phyloP scores from a whole-genome alignment of 2,113 vertebrate species.

The Rhinogobius similis region DNA sequence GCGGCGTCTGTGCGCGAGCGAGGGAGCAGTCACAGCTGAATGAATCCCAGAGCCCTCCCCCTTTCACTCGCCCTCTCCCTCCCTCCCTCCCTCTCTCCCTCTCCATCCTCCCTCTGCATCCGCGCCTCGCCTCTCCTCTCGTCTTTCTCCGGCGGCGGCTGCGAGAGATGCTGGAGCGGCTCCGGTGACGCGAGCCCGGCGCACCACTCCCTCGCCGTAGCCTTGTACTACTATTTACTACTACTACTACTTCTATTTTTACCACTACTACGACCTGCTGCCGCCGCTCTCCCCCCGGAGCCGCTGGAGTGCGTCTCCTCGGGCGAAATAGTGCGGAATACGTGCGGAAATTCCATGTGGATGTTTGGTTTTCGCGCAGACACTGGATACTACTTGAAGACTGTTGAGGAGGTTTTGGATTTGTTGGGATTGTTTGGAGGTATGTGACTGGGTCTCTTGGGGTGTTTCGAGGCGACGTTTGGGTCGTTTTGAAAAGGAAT shows the following conservation, averaged over 20 bases:
- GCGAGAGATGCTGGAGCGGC: conserved; percentile 36
- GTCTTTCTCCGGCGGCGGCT: conserved; percentile 23
- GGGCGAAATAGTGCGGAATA: conserved; percentile 45
- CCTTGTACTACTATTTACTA: conserved; percentile 34
- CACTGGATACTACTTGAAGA: conserved; percentile 22
- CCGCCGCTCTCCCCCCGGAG: conserved; percentile 1
- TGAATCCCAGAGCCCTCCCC: conserved; percentile 33
- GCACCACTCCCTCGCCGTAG: conserved; percentile 36
- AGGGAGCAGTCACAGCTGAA: conserved; percentile 43
- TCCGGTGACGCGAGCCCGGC: conserved; percentile 48
- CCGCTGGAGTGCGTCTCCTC: conserved; percentile 29
- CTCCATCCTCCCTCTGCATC: conserved; percentile 36
- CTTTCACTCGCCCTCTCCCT: conserved; percentile 61
- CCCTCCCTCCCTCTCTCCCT: conserved; percentile 53
- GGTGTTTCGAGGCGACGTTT: neutral
- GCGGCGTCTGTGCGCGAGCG: conserved; percentile 49
- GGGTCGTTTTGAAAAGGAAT: neutral
- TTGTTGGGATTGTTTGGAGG: conserved; percentile 28
- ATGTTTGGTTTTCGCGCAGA: neutral
- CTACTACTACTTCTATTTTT: conserved; percentile 10
- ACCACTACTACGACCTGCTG: conserved; percentile 13
- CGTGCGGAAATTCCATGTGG: conserved; percentile 23
- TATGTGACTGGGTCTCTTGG: conserved; percentile 20
- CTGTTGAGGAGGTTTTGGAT: conserved; percentile 2
- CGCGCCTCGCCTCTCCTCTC: conserved; percentile 34